Evolutionary conservation across 2,888 invertebrate genomes (phyloP).

Genomic region (Polia nebulosa): DNA sequence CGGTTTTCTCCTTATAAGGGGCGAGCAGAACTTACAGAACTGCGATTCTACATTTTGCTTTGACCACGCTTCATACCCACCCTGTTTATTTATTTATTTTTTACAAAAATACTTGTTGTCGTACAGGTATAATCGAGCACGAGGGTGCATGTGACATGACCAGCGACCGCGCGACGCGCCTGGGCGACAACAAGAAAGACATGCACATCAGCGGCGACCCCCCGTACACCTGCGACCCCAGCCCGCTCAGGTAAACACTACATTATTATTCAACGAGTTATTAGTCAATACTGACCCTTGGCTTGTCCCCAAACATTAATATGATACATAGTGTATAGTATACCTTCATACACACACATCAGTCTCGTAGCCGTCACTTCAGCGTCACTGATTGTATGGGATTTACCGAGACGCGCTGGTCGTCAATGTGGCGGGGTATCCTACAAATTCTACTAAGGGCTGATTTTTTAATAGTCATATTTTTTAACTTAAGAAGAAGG

Average conservation of each 20-base stretch:
- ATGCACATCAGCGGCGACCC: conserved; percentile 89
- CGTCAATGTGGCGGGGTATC: too few species aligned
- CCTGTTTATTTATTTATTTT: background rate
- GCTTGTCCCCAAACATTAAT: conserved; percentile 15
- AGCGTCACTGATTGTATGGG: background rate
- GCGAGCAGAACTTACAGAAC: background rate
- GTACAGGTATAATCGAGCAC: conserved; percentile 84
- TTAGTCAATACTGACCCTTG: conserved; percentile 14
- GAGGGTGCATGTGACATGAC: conserved; percentile 86
- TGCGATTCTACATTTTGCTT: background rate
- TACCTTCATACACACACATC: background rate
- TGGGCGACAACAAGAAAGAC: conserved; percentile 79
- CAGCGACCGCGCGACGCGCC: conserved; percentile 82
- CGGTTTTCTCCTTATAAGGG: background rate
- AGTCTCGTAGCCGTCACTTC: background rate
- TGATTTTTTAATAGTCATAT: too few species aligned
- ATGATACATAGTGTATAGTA: too few species aligned
- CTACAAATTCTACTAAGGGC: too few species aligned
- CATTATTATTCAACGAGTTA: conserved; percentile 35
- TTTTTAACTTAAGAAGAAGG: too few species aligned
- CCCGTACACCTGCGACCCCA: conserved; percentile 87
- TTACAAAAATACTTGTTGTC: background rate
- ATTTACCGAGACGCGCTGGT: background rate
- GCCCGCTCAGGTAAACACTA: conserved; percentile 83
- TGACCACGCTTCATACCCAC: background rate